phyloP scores from a whole-genome alignment of 2,797 vertebrate species.

The Amazona ochrocephala region DNA sequence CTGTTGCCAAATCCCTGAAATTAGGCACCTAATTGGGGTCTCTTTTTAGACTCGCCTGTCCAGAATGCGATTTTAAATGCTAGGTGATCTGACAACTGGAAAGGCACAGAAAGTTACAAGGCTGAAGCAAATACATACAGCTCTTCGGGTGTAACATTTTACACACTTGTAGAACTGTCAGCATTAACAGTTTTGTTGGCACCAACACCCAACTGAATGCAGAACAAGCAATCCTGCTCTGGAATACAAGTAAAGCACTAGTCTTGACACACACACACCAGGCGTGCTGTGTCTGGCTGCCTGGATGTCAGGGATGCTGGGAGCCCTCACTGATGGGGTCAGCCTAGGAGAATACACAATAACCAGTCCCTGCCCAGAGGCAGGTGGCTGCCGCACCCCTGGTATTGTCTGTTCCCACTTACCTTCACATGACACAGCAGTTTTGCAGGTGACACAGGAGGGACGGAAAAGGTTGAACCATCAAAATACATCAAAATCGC shows the following conservation, averaged over 20 bases:
- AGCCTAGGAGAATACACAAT: not conserved
- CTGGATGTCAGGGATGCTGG: not conserved
- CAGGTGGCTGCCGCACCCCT: not conserved
- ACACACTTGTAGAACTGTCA: not conserved
- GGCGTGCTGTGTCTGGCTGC: fast-evolving
- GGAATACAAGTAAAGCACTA: not conserved
- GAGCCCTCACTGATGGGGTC: not conserved
- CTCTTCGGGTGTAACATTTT: fast-evolving
- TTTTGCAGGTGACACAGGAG: not conserved
- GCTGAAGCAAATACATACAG: not conserved
- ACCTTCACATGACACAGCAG: not conserved
- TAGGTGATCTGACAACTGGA: not conserved
- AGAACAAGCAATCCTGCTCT: not conserved
- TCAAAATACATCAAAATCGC: not conserved
- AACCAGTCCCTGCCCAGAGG: not conserved
- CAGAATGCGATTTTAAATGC: not conserved
- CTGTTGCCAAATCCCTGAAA: not conserved
- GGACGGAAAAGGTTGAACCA: not conserved
- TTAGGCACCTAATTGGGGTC: not conserved
- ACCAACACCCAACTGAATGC: fast-evolving
- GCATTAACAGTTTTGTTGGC: not conserved
- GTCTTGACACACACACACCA: fast-evolving
- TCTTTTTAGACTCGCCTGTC: not conserved
- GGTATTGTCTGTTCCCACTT: not conserved
- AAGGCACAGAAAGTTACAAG: not conserved